Percentiles rank a stretch among this genome's conserved stretches.
Evolutionary conservation across 2,888 invertebrate species (phyloP).

Genomic region (Oscheius sp.): DNA sequence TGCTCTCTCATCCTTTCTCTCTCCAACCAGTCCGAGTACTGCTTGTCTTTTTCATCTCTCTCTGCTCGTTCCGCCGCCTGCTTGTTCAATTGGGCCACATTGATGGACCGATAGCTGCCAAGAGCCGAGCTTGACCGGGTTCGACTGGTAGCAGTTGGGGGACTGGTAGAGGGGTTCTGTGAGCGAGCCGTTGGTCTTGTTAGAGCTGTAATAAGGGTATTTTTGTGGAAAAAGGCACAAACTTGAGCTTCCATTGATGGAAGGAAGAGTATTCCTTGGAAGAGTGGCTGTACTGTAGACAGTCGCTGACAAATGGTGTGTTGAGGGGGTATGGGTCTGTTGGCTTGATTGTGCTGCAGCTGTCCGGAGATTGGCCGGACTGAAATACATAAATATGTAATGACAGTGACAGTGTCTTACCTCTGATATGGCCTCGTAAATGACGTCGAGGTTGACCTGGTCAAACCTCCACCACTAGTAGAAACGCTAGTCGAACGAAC

Average conservation of each 20-base stretch:
- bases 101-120: constrained; percentile 30
- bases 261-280: constrained; percentile 21
- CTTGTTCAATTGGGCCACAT: constrained; percentile 42
- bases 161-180: constrained; percentile 10
- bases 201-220: background rate
- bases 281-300: constrained; percentile 14
- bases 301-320: background rate
- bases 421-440: constrained; percentile 32
- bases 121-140: constrained; percentile 29
- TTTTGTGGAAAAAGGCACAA: background rate
- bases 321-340: background rate
- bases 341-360: background rate
- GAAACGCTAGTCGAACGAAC: constrained; percentile 17
- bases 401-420: constrained; percentile 8
- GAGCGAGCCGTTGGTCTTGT: constrained; percentile 18
- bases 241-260: constrained; percentile 27
- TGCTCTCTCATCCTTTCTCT: constrained; percentile 38
- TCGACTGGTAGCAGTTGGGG: constrained; percentile 18
- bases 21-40: constrained; percentile 49
- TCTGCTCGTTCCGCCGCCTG: constrained; percentile 56
- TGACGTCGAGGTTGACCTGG: constrained; percentile 30
- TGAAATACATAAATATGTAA: background rate
- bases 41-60: constrained; percentile 53
- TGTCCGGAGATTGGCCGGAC: constrained; percentile 26
- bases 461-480: constrained; percentile 7